phyloP scores from a whole-genome alignment of 2,797 vertebrate genomes.

The Malurus splendens region DNA sequence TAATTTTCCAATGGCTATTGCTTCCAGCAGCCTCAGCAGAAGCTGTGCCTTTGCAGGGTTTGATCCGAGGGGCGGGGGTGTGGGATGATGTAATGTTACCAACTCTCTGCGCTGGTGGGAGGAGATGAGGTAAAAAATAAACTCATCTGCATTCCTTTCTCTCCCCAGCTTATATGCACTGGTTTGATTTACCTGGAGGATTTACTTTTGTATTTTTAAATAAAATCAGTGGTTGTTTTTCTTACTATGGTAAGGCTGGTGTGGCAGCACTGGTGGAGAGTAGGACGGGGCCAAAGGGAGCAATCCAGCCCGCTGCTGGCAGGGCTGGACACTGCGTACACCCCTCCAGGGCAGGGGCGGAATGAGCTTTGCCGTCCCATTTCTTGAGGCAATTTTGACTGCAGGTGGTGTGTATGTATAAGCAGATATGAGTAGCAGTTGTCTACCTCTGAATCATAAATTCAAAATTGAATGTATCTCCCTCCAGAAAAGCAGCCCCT shows the following conservation, averaged over 20 bases:
- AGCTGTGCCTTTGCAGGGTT: constrained; percentile 28
- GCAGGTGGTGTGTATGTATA: neutral
- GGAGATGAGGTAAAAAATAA: constrained; percentile 37
- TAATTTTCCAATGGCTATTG: neutral
- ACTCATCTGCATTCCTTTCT: constrained; percentile 8
- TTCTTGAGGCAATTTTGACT: neutral
- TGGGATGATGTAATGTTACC: constrained; percentile 24
- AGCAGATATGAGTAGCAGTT: neutral
- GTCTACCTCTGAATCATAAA: neutral
- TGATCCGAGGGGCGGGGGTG: neutral
- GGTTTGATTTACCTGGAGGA: neutral
- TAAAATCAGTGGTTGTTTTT: neutral
- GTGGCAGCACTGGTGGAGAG: neutral
- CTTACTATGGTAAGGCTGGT: neutral
- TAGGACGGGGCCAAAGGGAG: neutral
- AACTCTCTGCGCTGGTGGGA: neutral
- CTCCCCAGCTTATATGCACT: neutral
- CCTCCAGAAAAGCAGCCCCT: neutral
- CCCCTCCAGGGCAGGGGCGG: rapidly evolving
- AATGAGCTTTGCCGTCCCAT: neutral
- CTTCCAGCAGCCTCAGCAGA: constrained; percentile 22
- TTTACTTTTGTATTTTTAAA: neutral
- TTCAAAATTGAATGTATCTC: neutral
- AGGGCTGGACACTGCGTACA: neutral
- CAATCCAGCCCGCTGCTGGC: rapidly evolving